Evolutionary conservation across 2,113 vertebrate genomes (phyloP).

Genomic region (Globicephala melas): DNA sequence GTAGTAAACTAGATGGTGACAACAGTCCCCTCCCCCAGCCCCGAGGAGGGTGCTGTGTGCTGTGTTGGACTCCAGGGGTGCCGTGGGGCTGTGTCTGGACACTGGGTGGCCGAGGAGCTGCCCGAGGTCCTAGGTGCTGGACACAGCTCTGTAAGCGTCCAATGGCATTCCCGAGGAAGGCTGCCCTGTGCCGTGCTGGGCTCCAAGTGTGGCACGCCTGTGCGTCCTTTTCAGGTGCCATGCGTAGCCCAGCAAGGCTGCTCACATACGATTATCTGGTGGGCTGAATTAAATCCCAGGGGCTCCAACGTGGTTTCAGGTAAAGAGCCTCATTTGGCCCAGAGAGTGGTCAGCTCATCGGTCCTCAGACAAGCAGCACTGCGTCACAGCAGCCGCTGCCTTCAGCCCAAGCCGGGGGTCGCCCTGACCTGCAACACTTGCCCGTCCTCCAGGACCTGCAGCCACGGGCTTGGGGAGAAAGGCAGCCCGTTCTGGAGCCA

Average conservation of each 20-base stretch:
- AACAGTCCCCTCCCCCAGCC: neutral
- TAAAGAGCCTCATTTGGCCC: neutral
- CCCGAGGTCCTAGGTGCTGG: neutral
- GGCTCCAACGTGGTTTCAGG: neutral
- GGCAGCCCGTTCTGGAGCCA: slow-evolving; percentile 89
- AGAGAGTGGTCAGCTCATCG: neutral
- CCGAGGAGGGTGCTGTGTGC: neutral
- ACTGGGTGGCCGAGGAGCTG: neutral
- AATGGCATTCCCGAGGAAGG: accelerated
- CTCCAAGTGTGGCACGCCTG: accelerated
- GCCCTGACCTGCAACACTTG: slow-evolving; percentile 84
- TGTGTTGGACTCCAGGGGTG: neutral
- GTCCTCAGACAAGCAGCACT: neutral
- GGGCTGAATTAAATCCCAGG: neutral
- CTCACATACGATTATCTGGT: accelerated
- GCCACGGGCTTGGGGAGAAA: slow-evolving; percentile 75
- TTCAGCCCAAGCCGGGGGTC: accelerated
- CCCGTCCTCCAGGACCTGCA: slow-evolving; percentile 86
- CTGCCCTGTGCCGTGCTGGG: accelerated
- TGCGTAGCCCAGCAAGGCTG: accelerated
- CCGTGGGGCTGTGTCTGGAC: neutral
- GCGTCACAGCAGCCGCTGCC: accelerated
- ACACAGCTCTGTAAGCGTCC: neutral
- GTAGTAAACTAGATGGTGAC: neutral
- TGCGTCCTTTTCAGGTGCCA: accelerated